Base-by-base conservation (phyloP, 2,888 invertebrate species). In the Pseudoips prasinana region DNA sequence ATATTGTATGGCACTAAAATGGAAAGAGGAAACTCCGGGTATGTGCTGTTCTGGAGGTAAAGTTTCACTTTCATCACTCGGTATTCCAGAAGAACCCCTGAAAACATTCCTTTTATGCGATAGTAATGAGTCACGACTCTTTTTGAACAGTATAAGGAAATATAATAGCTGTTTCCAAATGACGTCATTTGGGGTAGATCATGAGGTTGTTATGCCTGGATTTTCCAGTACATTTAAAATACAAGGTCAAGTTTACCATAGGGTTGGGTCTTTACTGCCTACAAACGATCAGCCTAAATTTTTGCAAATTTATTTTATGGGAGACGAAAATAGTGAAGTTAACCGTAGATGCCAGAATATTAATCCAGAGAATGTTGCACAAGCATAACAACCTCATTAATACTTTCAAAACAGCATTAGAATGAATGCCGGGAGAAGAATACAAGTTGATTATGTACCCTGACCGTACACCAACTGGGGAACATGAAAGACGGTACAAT, bases 181-280 rank as follows among this genome's bases (percentile, higher is more conserved):
- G 53, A 58, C 58, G 3, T 62, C 58, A 7, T 58, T 58, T 50
- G 54, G 57, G 1, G 55, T 42, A 4, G 48, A 27, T 17, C 50
- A 46, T 0, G 36, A 42, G 10, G 35, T 62, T 0, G 4, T 19
- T 0, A 51, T 50, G 50, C 50, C 50, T 7, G 53, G 50, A 30
- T 59, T 58, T 43, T 49, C 35, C 1, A 34, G 55, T 2, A 56
- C 58, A 1, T 65, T 63, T 39, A 56, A 40, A 1, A 23, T 68
- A 0, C 54, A 66, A 52, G 62, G 64, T 1, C 64, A 68, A 33
- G 22, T 66, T 1, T 63, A 69, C 34, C 63, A 70, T 28, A 42
- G 24, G 19, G 54, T 57, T 49, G 64, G 62, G 1, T 53, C 51
- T 19, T 18, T 33, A 7, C 20, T 37, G 7, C 61, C 65, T 7